A percentile compares a stretch with the other conserved stretches of the same genome.
Conservation (phyloP, 30 jellyfish, hydroid and myxozoan species). For the Aurelia sp. region DNA sequence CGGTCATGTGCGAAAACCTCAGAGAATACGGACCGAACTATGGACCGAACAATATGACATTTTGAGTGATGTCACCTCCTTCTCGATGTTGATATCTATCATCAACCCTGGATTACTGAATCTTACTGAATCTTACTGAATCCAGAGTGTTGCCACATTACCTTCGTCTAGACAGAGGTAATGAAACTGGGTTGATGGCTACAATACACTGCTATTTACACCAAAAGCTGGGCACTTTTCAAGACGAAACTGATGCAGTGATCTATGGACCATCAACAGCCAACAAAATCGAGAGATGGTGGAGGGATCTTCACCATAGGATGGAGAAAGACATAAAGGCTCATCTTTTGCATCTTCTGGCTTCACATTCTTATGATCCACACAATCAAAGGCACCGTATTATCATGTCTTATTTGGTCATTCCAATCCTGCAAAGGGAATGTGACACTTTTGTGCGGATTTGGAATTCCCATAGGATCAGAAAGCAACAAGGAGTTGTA, state of each 20-base stretch:
- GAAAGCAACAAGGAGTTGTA: constrained; percentile 34
- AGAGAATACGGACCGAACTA: no score
- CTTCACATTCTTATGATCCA: constrained; percentile 17
- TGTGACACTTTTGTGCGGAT: constrained; percentile 10
- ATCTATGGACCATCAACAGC: constrained; percentile 40
- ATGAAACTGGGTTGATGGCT: constrained; percentile 52
- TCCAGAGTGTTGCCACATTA: constrained; percentile 13
- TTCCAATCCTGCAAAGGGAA: constrained; percentile 58
- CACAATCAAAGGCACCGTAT: constrained; percentile 30
- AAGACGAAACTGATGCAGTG: constrained; percentile 20
- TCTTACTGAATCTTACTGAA: no score
- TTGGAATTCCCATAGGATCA: constrained; percentile 53
- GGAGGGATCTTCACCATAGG: constrained; percentile 51
- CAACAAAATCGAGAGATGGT: constrained; percentile 41
- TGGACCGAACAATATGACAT: no score
- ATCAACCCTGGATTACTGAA: no score
- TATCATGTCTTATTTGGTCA: constrained; percentile 22
- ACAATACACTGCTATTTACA: constrained; percentile 40
- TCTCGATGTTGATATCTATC: no score
- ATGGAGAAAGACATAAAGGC: constrained; percentile 26
- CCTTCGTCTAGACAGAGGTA: constrained; percentile 40
- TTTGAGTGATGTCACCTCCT: no score
- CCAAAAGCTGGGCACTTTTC: constrained; percentile 21
- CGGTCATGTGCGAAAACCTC: no score
- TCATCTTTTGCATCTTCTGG: constrained; percentile 9